Conservation (phyloP, 1,140 invertebrate genomes). For the Aphelinus certus region DNA sequence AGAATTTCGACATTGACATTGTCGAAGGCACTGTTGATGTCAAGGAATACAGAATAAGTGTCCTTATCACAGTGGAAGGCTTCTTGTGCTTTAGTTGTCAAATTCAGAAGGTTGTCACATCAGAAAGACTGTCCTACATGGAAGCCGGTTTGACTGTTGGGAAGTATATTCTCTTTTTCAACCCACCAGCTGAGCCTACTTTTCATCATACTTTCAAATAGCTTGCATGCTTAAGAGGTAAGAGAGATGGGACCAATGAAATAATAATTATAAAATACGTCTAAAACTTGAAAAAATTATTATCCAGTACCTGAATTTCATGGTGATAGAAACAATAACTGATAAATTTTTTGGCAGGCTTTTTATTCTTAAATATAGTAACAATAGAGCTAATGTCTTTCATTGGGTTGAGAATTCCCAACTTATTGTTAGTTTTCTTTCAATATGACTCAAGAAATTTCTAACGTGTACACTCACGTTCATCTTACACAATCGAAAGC, state of each 20-base stretch:
- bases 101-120: neutral
- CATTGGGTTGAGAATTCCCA: too few species aligned
- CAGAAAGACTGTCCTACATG: neutral
- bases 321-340: too few species aligned
- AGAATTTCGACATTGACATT: constrained; percentile 5
- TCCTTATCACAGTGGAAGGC: neutral
- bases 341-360: too few species aligned
- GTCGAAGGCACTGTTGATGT: constrained; percentile 16
- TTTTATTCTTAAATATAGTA: too few species aligned
- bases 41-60: neutral
- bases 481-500: too few species aligned
- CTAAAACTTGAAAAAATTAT: too few species aligned
- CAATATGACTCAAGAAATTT: too few species aligned
- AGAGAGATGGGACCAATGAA: neutral
- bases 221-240: neutral
- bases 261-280: too few species aligned
- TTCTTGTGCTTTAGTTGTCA: neutral
- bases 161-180: neutral
- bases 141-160: neutral
- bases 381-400: too few species aligned
- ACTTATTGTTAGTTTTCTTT: too few species aligned
- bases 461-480: too few species aligned
- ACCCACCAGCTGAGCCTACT: neutral
- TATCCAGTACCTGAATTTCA: too few species aligned
- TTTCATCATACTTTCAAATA: neutral